phyloP scores from a whole-genome alignment of 2,888 invertebrate species.

The Thereva nobilitata region DNA sequence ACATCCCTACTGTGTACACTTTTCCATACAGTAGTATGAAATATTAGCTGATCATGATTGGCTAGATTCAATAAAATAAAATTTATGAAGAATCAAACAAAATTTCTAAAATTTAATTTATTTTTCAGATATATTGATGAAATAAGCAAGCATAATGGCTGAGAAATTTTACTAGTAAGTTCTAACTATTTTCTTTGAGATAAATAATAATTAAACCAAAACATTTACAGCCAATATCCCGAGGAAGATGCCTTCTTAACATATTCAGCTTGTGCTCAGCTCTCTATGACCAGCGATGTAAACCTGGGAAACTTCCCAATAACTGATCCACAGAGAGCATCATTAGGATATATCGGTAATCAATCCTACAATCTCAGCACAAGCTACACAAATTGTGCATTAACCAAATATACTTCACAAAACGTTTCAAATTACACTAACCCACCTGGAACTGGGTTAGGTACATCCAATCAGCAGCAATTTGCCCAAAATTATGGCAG shows the following conservation, averaged over 20 bases:
- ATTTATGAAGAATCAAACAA: not conserved
- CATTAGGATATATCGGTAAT: conserved; percentile 34
- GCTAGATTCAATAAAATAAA: too few relatives aligned
- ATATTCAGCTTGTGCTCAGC: conserved; percentile 12
- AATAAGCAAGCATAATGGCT: conserved; percentile 9
- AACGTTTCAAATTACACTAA: not conserved
- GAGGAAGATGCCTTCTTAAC: conserved; percentile 14
- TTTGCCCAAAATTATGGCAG: conserved; percentile 41
- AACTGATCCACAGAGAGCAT: conserved; percentile 15
- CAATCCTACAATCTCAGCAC: conserved; percentile 31
- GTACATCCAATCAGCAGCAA: not conserved
- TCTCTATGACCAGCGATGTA: not conserved
- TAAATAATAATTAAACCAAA: not conserved
- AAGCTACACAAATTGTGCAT: conserved; percentile 16
- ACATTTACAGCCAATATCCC: not conserved
- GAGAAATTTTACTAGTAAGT: conserved; percentile 24
- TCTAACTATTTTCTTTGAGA: not conserved
- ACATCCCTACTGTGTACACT: too few relatives aligned
- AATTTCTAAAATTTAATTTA: not conserved
- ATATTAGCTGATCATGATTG: too few relatives aligned
- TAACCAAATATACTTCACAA: not conserved
- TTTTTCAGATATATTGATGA: not conserved
- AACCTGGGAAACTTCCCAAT: not conserved
- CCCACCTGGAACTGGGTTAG: not conserved
- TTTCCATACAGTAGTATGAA: too few relatives aligned